Conservation (phyloP, 2,888 invertebrate species). For the Eilema caniola region DNA sequence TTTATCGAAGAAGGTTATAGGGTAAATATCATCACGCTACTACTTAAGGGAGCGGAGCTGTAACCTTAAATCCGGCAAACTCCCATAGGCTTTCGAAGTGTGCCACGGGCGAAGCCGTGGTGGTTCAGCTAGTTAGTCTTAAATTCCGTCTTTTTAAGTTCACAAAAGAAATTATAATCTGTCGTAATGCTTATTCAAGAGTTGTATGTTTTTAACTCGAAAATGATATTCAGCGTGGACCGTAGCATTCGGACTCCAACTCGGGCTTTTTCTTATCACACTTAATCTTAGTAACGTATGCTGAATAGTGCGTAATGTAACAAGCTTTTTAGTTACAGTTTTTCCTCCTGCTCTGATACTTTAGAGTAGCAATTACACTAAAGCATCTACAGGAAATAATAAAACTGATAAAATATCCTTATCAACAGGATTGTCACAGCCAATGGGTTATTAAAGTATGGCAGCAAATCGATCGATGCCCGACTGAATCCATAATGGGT, state of each 20-base stretch:
- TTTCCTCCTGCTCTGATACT: neutral
- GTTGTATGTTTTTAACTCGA: neutral
- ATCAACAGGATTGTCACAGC: neutral
- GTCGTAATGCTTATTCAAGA: neutral
- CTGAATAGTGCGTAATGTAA: neutral
- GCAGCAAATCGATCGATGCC: slow-evolving; percentile 35
- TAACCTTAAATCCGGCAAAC: too few species aligned
- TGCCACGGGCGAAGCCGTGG: too few species aligned
- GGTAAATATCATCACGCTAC: too few species aligned
- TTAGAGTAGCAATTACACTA: too few species aligned
- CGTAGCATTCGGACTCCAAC: neutral
- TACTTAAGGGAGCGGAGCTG: too few species aligned
- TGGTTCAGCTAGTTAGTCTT: too few species aligned
- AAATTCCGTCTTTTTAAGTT: neutral
- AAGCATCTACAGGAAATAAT: neutral
- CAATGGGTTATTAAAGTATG: slow-evolving; percentile 22
- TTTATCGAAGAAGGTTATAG: too few species aligned
- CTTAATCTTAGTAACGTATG: neutral
- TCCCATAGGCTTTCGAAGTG: too few species aligned
- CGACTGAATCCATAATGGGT: slow-evolving; percentile 36
- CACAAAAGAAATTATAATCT: neutral
- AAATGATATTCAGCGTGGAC: neutral
- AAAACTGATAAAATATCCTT: neutral
- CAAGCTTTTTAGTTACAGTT: neutral
- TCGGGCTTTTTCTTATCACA: neutral